Conservation (phyloP, 2,888 invertebrate species). For the Tetragonisca angustula region DNA sequence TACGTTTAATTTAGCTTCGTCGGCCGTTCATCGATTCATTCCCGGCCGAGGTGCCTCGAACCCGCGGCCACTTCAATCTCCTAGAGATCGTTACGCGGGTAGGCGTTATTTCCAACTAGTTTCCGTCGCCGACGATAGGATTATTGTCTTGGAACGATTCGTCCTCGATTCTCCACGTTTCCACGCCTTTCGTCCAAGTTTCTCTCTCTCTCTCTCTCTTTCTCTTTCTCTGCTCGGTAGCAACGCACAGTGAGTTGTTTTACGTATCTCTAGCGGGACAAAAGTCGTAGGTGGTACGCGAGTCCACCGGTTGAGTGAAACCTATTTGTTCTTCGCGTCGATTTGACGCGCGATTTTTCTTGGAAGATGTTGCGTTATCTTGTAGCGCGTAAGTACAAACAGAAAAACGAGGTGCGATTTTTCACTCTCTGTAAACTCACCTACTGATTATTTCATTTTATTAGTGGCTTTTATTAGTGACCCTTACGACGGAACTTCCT, state of each 20-base stretch:
- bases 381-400: too few relatives aligned
- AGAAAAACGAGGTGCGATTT: too few relatives aligned
- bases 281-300: too few relatives aligned
- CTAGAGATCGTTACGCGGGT: conserved; percentile 70
- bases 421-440: too few relatives aligned
- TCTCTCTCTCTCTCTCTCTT: background rate
- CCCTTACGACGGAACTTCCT: too few relatives aligned
- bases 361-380: too few relatives aligned
- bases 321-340: too few relatives aligned
- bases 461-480: too few relatives aligned
- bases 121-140: conserved; percentile 65
- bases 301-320: too few relatives aligned
- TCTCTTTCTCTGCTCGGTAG: background rate
- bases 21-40: conserved; percentile 32
- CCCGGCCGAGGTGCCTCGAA: conserved; percentile 26
- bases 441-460: too few relatives aligned
- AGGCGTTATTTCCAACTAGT: conserved; percentile 76
- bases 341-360: too few relatives aligned
- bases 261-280: too few relatives aligned
- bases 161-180: conserved; percentile 25
- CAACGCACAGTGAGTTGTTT: background rate
- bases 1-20: conserved; percentile 35
- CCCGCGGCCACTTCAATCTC: conserved; percentile 52
- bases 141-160: conserved; percentile 54
- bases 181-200: background rate